These are phyloP conservation scores for Ephialtes manifestator DNA, from an alignment of 2,888 invertebrate genomes.

Conservation along the genomic window DNA sequence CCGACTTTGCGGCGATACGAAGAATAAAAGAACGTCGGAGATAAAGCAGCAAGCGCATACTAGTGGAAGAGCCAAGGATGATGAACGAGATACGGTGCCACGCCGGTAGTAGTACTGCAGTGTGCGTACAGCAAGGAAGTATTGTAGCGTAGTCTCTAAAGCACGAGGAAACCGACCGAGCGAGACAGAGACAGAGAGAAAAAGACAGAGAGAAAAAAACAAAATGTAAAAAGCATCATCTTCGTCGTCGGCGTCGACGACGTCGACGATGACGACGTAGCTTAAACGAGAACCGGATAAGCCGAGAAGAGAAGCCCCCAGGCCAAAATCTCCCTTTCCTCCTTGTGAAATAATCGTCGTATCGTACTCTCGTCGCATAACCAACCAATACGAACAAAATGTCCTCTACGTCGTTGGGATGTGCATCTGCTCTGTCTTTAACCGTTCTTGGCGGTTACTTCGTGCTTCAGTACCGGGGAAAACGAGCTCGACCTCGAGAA, in stretches of 20 bases:
- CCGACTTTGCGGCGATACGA: background rate
- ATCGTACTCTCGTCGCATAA: background rate
- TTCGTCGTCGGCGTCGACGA: conserved; percentile 2
- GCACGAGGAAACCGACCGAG: conserved; percentile 35
- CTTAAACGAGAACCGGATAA: background rate
- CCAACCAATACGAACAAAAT: conserved; percentile 7
- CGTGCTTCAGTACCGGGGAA: background rate
- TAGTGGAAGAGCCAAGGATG: conserved; percentile 35
- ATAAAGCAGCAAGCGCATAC: conserved; percentile 3
- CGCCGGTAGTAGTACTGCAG: conserved; percentile 10
- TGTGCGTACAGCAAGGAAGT: conserved; percentile 3
- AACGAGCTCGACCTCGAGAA: conserved; percentile 9
- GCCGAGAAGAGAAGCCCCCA: conserved; percentile 8
- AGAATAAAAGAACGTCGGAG: conserved; percentile 5
- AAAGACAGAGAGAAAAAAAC: too few species aligned
- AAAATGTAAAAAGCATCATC: background rate
- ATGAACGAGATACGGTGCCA: conserved; percentile 18
- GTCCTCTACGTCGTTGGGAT: conserved; percentile 13
- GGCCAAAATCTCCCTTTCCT: conserved; percentile 22
- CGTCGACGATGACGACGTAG: background rate
- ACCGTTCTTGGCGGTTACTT: background rate
- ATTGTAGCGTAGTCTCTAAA: conserved; percentile 12
- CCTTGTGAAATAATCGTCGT: background rate
- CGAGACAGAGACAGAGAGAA: conserved; percentile 35
- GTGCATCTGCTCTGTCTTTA: conserved; percentile 22